phyloP scores from a whole-genome alignment of 2,113 vertebrate genomes.

The Ceratotherium simum region DNA sequence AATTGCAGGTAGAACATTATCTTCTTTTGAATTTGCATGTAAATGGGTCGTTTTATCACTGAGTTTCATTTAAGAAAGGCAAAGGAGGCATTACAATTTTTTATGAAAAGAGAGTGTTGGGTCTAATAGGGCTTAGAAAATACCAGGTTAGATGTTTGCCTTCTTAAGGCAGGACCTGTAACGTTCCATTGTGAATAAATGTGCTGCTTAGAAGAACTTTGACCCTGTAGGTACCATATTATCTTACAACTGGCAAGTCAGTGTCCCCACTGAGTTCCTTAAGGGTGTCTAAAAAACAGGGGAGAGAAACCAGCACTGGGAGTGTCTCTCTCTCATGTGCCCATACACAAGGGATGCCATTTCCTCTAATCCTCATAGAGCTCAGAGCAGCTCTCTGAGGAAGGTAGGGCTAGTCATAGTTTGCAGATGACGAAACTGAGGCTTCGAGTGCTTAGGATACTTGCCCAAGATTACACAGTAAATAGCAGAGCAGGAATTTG shows the following conservation, averaged over 20 bases:
- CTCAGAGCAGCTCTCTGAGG: background rate
- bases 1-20: background rate
- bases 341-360: background rate
- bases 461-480: background rate
- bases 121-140: background rate
- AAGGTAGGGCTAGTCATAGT: background rate
- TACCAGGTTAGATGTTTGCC: background rate
- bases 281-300: background rate
- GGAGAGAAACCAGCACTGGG: background rate
- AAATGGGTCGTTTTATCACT: background rate
- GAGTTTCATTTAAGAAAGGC: background rate
- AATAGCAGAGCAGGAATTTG: background rate
- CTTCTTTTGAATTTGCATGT: background rate
- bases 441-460: background rate
- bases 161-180: background rate
- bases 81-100: background rate
- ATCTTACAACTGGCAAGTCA: background rate
- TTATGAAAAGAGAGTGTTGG: background rate
- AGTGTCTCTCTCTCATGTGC: background rate
- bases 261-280: background rate
- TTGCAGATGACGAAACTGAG: background rate
- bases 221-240: background rate
- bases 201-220: background rate
- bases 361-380: background rate
- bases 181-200: background rate